These are phyloP conservation scores for Lepidurus couesii DNA, from an alignment of 1,140 invertebrate genomes.

Conservation along the genomic window DNA sequence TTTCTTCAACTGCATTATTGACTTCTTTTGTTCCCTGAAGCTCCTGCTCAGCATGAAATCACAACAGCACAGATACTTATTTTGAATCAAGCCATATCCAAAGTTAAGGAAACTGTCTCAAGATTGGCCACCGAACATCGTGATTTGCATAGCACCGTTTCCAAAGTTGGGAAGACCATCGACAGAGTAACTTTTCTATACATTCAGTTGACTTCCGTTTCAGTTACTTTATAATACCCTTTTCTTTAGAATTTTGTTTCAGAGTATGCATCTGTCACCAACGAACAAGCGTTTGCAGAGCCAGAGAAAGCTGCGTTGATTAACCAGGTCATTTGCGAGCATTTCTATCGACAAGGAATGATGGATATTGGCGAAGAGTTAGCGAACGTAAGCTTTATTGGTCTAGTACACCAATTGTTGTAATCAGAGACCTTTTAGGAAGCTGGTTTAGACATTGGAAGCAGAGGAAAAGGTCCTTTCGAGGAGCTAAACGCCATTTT, in stretches of 20 bases:
- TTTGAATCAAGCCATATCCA: slow-evolving; percentile 60
- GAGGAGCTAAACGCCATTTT: slow-evolving; percentile 78
- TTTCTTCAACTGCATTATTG: slow-evolving; percentile 17
- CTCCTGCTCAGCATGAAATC: slow-evolving; percentile 56
- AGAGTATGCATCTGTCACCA: slow-evolving; percentile 81
- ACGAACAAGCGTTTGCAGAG: slow-evolving; percentile 76
- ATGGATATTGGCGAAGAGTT: slow-evolving; percentile 80
- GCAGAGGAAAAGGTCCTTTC: slow-evolving; percentile 70
- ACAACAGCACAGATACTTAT: slow-evolving; percentile 60
- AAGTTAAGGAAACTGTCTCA: slow-evolving; percentile 66
- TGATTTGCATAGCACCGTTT: slow-evolving; percentile 80
- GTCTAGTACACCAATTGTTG: not conserved
- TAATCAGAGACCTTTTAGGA: slow-evolving; percentile 51
- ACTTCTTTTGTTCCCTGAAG: slow-evolving; percentile 47
- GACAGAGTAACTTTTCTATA: slow-evolving; percentile 58
- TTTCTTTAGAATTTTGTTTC: slow-evolving; percentile 72
- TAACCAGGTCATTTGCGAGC: slow-evolving; percentile 93
- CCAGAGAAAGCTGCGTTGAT: slow-evolving; percentile 71
- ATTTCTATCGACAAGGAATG: slow-evolving; percentile 90
- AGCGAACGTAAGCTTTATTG: slow-evolving; percentile 49
- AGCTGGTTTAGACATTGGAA: slow-evolving; percentile 62
- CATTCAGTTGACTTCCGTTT: not conserved
- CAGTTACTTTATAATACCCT: not conserved
- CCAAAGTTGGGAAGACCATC: slow-evolving; percentile 93
- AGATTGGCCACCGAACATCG: slow-evolving; percentile 71